Evolutionary conservation across 1,140 invertebrate species (phyloP).

Genomic region (Grapholita molesta): DNA sequence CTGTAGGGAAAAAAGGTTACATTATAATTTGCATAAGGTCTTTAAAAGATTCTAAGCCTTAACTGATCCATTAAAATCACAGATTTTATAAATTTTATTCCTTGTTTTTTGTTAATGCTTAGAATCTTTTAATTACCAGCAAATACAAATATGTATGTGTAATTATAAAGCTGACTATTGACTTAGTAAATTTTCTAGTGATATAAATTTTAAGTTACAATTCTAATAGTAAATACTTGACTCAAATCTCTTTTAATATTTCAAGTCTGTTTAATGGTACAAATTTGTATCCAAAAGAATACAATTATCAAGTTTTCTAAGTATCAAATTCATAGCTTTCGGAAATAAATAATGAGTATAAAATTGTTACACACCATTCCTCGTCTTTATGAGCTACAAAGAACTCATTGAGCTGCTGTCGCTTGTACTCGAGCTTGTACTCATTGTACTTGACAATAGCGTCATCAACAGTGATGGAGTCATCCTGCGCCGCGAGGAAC

Average conservation of each 20-base stretch:
- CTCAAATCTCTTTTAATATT: neutral
- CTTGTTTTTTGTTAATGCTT: slow-evolving; percentile 42
- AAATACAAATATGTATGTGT: no score
- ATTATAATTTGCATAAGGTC: slow-evolving; percentile 65
- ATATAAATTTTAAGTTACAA: neutral
- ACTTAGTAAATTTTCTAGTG: neutral
- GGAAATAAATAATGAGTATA: neutral
- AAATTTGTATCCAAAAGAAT: neutral
- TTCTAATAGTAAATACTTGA: neutral
- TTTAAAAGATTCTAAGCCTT: slow-evolving; percentile 71
- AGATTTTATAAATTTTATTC: neutral
- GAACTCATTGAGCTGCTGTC: slow-evolving; percentile 98
- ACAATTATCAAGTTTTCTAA: neutral
- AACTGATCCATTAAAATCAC: neutral
- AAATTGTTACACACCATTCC: slow-evolving; percentile 90
- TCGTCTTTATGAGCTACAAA: slow-evolving; percentile 99
- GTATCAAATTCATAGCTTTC: neutral
- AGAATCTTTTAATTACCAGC: slow-evolving; percentile 69
- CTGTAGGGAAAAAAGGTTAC: slow-evolving; percentile 77
- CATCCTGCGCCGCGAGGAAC: slow-evolving; percentile 97
- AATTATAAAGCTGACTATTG: neutral
- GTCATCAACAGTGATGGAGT: slow-evolving; percentile 97
- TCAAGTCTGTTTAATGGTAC: neutral
- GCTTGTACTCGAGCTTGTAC: slow-evolving; percentile 97
- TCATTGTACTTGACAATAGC: slow-evolving; percentile 98